A percentile compares a stretch with the other conserved stretches of the same genome.
These are phyloP conservation scores for Smithornis capensis DNA, from an alignment of 2,113 vertebrate species.

Conservation along the genomic window DNA sequence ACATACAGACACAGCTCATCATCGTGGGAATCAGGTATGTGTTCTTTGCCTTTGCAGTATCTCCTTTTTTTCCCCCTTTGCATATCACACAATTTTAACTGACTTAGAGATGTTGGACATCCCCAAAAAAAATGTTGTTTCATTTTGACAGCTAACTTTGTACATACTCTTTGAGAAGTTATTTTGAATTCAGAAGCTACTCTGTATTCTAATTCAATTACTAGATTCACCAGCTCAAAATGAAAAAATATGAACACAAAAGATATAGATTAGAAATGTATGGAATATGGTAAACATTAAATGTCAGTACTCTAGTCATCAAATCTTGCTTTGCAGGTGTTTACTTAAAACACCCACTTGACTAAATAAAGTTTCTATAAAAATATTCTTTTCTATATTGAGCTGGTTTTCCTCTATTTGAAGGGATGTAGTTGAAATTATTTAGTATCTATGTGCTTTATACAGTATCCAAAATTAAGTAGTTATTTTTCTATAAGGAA, in stretches of 20 bases:
- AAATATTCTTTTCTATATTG: neutral
- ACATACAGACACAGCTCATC: neutral
- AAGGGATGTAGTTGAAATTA: neutral
- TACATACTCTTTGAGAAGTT: neutral
- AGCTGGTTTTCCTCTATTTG: neutral
- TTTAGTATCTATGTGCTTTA: neutral
- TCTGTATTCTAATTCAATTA: neutral
- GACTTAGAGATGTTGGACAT: neutral
- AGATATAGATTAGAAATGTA: neutral
- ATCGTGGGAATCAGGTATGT: accelerated
- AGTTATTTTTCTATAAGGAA: conserved; percentile 1
- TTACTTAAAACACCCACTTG: neutral
- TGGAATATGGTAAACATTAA: neutral
- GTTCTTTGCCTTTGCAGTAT: neutral
- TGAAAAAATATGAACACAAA: neutral
- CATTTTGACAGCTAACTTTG: neutral
- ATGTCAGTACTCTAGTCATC: neutral
- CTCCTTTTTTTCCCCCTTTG: neutral
- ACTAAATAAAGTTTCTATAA: neutral
- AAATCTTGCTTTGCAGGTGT: neutral
- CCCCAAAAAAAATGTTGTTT: accelerated
- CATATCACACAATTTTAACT: neutral
- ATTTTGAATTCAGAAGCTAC: neutral
- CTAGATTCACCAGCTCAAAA: neutral
- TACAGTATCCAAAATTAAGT: neutral